Percentiles rank a stretch among this genome's conserved stretches.
Evolutionary conservation across 2,888 invertebrate species (phyloP).

Genomic region (Cynaeus angustus): DNA sequence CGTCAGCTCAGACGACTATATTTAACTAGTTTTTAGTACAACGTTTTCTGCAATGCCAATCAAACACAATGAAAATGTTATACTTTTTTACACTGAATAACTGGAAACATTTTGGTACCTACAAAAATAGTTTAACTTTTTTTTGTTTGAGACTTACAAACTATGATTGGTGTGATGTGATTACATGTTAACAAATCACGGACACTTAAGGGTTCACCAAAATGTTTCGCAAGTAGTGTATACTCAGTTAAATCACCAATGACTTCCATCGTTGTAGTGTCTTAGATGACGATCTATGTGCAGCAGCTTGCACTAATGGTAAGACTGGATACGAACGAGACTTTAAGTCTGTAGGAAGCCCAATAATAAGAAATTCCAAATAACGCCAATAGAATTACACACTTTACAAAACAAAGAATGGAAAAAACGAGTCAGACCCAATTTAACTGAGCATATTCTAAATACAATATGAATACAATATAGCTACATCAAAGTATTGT

Average conservation of each 20-base stretch:
- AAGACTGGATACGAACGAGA: conserved; percentile 53
- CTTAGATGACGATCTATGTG: conserved; percentile 51
- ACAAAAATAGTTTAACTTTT: conserved; percentile 35
- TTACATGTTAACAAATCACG: conserved; percentile 37
- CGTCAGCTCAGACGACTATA: conserved; percentile 63
- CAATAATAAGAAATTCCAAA: conserved; percentile 59
- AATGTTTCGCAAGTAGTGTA: conserved; percentile 54
- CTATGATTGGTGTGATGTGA: conserved; percentile 51
- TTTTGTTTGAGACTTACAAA: conserved; percentile 34
- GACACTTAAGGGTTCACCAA: conserved; percentile 49
- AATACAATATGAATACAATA: conserved; percentile 60
- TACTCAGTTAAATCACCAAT: conserved; percentile 64
- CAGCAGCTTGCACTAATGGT: conserved; percentile 60
- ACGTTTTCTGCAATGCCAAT: conserved; percentile 61
- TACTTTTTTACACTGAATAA: conserved; percentile 47
- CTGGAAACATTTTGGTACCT: conserved; percentile 42
- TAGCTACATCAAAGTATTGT: conserved; percentile 62
- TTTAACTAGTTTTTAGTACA: conserved; percentile 60
- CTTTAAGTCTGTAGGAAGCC: conserved; percentile 62
- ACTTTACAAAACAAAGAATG: conserved; percentile 56
- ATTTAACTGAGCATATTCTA: conserved; percentile 66
- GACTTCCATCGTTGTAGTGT: conserved; percentile 57
- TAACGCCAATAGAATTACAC: conserved; percentile 57
- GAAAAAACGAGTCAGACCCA: conserved; percentile 56
- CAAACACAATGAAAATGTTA: conserved; percentile 56